phyloP scores from a whole-genome alignment of 2,888 invertebrate genomes.

The Heliconius erato region DNA sequence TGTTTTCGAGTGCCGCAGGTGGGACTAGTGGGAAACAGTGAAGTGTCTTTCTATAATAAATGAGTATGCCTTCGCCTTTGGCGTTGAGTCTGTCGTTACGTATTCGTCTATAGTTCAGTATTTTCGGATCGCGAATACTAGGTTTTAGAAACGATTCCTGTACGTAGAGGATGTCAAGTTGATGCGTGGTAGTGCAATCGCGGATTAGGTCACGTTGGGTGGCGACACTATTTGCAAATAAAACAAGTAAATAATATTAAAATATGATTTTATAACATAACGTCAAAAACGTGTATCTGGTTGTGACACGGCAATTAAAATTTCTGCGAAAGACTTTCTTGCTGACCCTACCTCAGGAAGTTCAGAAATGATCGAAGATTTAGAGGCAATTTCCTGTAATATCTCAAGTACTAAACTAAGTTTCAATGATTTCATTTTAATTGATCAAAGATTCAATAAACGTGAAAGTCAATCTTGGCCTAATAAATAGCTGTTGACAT shows the following conservation, averaged over 20 bases:
- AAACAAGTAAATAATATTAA: neutral
- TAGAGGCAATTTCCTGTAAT: conserved; percentile 69
- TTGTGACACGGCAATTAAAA: conserved; percentile 8
- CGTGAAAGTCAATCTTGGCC: conserved; percentile 38
- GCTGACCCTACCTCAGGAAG: conserved; percentile 53
- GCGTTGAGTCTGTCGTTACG: too few species aligned
- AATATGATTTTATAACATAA: neutral
- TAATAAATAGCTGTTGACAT: conserved; percentile 34
- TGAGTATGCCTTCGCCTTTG: too few species aligned
- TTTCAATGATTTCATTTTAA: conserved; percentile 55
- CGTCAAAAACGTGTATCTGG: neutral
- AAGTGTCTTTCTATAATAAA: too few species aligned
- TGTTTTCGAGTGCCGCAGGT: too few species aligned
- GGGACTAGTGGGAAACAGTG: too few species aligned
- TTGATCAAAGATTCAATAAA: conserved; percentile 46
- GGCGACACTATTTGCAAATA: too few species aligned
- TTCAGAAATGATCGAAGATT: conserved; percentile 68
- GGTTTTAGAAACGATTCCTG: too few species aligned
- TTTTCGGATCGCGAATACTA: too few species aligned
- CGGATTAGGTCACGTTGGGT: too few species aligned
- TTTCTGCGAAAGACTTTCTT: neutral
- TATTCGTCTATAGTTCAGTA: too few species aligned
- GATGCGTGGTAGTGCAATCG: too few species aligned
- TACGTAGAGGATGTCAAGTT: too few species aligned
- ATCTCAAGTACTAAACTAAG: conserved; percentile 61